Evolutionary conservation across 2,888 invertebrate genomes (phyloP), one percentile per base, ranked within the genome.

Genomic region (Sarcophaga carnaria): DNA sequence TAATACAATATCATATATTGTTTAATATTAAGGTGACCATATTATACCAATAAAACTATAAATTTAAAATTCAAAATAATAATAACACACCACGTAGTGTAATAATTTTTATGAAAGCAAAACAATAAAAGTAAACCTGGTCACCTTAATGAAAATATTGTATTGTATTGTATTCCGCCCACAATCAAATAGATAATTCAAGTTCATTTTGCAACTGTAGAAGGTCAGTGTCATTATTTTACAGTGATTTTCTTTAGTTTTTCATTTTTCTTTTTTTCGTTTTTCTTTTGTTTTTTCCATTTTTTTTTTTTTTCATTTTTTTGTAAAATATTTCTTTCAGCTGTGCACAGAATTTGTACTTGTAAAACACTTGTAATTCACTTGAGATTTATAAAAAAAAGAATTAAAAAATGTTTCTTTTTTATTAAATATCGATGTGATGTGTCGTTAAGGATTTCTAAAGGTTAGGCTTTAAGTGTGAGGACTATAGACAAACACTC

Each of bases 201-300:
- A 84, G 83, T 83, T 84, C 72, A 71, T 62, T 67, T 81, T 78
- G 22, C 47, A 87, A 79, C 83, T 62, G 17, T 66, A 69, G 45
- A 87, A 87, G 78, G 83, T 83, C 86, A 83, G 74, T 87, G 78
- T 83, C 75, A 67, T 54, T 78, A 77, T 70, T 64, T 45, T 54
- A 12, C 12, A 54, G 17, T 54, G 54, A 54, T 54, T 54, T 54
- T 54, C 54, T 54, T 14, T 54, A 54, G 4, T 14, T 54, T 54
- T 54, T 54, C 54, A 54, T 54, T 17, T 17, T 59, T 63, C 49
- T 0, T 17, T 27, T 8, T 37, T 45, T 45, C 45, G 12, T 74
- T 37, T 47, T 45, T 62, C 37, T 71, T 66, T 60, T 10, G 37
- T 47, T 45, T 47, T 45, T n/a, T n/a, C n/a, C n/a, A n/a, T n/a